Evolutionary conservation across 2,113 vertebrate species (phyloP).

Genomic region (Microcebus jonahi): DNA sequence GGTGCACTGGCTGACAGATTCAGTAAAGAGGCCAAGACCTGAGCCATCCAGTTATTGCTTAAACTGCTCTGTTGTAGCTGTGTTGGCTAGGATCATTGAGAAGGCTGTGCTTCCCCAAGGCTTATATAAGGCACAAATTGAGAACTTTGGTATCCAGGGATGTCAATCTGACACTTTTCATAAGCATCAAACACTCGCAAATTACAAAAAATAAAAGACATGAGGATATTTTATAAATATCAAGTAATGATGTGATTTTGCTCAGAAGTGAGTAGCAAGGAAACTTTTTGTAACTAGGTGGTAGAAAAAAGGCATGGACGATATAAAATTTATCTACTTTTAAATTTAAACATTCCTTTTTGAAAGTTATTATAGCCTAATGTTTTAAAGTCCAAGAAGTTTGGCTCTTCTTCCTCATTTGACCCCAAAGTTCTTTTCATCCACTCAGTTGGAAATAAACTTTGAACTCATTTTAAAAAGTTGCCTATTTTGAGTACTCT

Average conservation of each 20-base stretch:
- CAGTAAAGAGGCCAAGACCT: conserved; percentile 65
- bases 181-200: conserved; percentile 54
- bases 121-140: conserved; percentile 31
- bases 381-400: not conserved
- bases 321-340: not conserved
- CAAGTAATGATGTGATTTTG: not conserved
- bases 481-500: not conserved
- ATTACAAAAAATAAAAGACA: conserved; percentile 24
- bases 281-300: not conserved
- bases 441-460: not conserved
- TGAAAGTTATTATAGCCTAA: not conserved
- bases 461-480: conserved; percentile 19
- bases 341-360: not conserved
- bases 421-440: not conserved
- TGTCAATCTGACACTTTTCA: conserved; percentile 65
- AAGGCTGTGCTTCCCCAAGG: conserved; percentile 51
- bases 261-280: not conserved
- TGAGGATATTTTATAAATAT: conserved; percentile 45
- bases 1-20: conserved; percentile 71
- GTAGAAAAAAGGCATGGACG: not conserved
- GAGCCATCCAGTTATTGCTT: conserved; percentile 55
- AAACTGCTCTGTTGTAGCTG: conserved; percentile 36
- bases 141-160: conserved; percentile 60
- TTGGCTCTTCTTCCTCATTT: not conserved
- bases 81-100: conserved; percentile 43